These are phyloP conservation scores for Boloria selene DNA, from an alignment of 2,888 invertebrate genomes.

Conservation along the genomic window DNA sequence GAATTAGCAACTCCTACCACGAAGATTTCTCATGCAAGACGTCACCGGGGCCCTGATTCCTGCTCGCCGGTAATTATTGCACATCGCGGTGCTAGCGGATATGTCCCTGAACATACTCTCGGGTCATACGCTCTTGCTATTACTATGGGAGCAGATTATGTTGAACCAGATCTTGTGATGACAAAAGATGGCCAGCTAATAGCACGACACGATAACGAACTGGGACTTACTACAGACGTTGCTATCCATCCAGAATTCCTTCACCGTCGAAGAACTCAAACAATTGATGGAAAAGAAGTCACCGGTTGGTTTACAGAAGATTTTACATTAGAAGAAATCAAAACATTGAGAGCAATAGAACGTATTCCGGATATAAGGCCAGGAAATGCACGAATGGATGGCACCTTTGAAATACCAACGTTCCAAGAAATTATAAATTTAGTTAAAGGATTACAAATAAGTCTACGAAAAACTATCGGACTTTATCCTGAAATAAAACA, in stretches of 20 bases:
- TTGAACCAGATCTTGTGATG: slow-evolving; percentile 74
- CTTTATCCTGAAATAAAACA: slow-evolving; percentile 76
- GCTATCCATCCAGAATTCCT: slow-evolving; percentile 62
- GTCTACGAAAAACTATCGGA: slow-evolving; percentile 61
- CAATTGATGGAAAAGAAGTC: slow-evolving; percentile 56
- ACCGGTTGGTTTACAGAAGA: slow-evolving; percentile 75
- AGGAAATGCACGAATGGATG: slow-evolving; percentile 68
- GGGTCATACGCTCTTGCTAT: slow-evolving; percentile 72
- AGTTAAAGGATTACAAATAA: slow-evolving; percentile 63
- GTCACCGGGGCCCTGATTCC: slow-evolving; percentile 49
- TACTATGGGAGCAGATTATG: slow-evolving; percentile 71
- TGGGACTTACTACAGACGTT: slow-evolving; percentile 66
- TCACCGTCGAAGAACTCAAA: slow-evolving; percentile 60
- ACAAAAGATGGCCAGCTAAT: slow-evolving; percentile 69
- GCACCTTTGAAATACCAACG: slow-evolving; percentile 62
- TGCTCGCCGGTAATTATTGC: slow-evolving; percentile 67
- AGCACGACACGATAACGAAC: slow-evolving; percentile 71
- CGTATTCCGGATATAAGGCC: slow-evolving; percentile 65
- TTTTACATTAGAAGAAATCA: slow-evolving; percentile 70
- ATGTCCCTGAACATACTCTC: slow-evolving; percentile 72
- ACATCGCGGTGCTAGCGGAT: slow-evolving; percentile 73
- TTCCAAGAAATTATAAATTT: slow-evolving; percentile 73
- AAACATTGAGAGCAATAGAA: slow-evolving; percentile 66
- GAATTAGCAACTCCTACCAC: slow-evolving; percentile 34
- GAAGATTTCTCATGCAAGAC: slow-evolving; percentile 29